Evolutionary conservation across 2,888 invertebrate species (phyloP).

Genomic region (Antitype chi): DNA sequence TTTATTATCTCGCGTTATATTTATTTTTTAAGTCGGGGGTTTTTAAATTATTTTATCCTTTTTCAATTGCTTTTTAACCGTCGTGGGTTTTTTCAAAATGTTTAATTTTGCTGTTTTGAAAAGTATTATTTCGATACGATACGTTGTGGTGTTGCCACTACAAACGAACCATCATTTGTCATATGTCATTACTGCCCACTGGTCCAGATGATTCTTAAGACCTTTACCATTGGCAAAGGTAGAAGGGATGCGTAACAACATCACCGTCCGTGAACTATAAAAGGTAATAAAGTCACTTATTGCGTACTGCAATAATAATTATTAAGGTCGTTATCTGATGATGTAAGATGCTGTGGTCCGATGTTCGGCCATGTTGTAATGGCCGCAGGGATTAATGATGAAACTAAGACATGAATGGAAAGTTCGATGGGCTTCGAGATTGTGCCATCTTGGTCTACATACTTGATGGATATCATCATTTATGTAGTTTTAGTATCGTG

Average conservation of each 20-base stretch:
- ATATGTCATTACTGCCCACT: slow-evolving; percentile 1
- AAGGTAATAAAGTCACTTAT: slow-evolving; percentile 43
- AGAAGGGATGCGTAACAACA: slow-evolving; percentile 30
- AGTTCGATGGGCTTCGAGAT: slow-evolving; percentile 43
- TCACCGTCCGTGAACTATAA: slow-evolving; percentile 46
- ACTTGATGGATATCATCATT: slow-evolving; percentile 1
- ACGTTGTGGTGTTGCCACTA: neutral
- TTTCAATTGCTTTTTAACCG: too few relatives aligned
- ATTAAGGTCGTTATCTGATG: slow-evolving; percentile 56
- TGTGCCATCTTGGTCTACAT: slow-evolving; percentile 16
- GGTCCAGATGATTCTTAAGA: neutral
- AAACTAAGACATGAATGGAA: slow-evolving; percentile 40
- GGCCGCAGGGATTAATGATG: slow-evolving; percentile 52
- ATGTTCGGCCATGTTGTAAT: slow-evolving; percentile 47
- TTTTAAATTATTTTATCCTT: too few relatives aligned
- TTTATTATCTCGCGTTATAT: too few relatives aligned
- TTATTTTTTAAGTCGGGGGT: too few relatives aligned
- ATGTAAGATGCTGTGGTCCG: slow-evolving; percentile 50
- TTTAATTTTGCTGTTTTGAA: too few relatives aligned
- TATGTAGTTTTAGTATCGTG: neutral
- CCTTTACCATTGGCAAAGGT: slow-evolving; percentile 3
- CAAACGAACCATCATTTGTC: slow-evolving; percentile 10
- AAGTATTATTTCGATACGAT: too few relatives aligned
- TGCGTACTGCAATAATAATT: slow-evolving; percentile 49
- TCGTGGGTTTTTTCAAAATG: too few relatives aligned